Evolutionary conservation across 1,140 invertebrate species (phyloP).

Genomic region (Lordiphosa clarofinis): DNA sequence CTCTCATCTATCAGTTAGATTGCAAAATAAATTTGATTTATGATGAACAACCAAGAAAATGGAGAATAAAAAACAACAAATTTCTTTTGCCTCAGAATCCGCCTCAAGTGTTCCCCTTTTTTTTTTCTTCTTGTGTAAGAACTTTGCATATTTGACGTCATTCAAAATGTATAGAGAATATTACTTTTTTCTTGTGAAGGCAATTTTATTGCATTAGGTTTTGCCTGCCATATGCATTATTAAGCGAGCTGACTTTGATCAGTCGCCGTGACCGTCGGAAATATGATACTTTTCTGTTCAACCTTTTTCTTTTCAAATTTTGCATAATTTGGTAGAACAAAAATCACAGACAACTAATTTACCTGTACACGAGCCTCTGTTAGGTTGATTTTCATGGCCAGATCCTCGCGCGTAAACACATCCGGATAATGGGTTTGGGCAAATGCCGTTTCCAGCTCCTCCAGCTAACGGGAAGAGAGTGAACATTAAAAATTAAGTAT

Average conservation of each 20-base stretch:
- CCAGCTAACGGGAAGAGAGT: conserved; percentile 82
- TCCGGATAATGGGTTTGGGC: conserved; percentile 99
- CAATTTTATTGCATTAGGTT: conserved; percentile 67
- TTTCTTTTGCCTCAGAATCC: conserved; percentile 15
- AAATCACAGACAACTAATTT: conserved; percentile 58
- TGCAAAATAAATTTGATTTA: conserved; percentile 62
- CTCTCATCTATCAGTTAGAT: conserved; percentile 30
- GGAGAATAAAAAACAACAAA: conserved; percentile 18
- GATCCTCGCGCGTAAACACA: conserved; percentile 97
- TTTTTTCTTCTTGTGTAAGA: conserved; percentile 32
- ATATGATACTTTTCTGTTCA: conserved; percentile 69
- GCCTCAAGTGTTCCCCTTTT: conserved; percentile 7
- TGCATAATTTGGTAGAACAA: conserved; percentile 42
- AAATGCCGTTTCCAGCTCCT: conserved; percentile 98
- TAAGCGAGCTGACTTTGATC: conserved; percentile 65
- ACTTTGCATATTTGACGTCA: conserved; percentile 68
- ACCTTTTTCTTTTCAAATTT: conserved; percentile 23
- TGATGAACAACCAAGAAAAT: conserved; percentile 10
- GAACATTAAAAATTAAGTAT: conserved; percentile 57
- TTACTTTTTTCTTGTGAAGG: conserved; percentile 45
- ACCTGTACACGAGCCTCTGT: conserved; percentile 99
- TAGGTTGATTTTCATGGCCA: conserved; percentile 99
- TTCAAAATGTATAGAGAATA: conserved; percentile 66
- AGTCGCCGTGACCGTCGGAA: conserved; percentile 67
- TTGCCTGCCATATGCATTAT: conserved; percentile 70